A percentile compares a stretch with the other conserved stretches of the same genome.
phyloP scores from a whole-genome alignment of 2,113 vertebrate genomes.

The Brachypodius melanocephalos region DNA sequence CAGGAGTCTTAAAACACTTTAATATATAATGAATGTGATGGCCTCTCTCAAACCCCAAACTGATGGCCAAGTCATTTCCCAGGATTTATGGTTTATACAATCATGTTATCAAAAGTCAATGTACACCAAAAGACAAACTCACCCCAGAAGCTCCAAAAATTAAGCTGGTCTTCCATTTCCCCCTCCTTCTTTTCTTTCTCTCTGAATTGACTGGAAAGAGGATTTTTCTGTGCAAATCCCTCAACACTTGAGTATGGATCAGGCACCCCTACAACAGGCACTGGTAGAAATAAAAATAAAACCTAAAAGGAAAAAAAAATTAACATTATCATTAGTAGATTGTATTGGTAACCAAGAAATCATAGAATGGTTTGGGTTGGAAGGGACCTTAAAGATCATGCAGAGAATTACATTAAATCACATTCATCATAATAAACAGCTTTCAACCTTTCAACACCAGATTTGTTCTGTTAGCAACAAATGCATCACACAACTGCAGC shows the following conservation, averaged over 20 bases:
- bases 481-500: neutral
- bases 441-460: neutral
- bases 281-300: neutral
- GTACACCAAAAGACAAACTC: neutral
- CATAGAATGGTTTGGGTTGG: neutral
- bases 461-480: neutral
- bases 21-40: too few species aligned
- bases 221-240: neutral
- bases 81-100: neutral
- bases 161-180: neutral
- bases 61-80: neutral
- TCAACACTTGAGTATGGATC: neutral
- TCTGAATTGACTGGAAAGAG: neutral
- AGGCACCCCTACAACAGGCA: neutral
- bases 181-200: neutral
- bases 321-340: neutral
- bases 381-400: neutral
- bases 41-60: neutral
- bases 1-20: neutral
- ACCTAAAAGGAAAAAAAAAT: neutral
- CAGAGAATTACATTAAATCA: neutral
- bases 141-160: neutral
- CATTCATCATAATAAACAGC: neutral
- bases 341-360: neutral
- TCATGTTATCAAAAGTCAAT: neutral